These are phyloP conservation scores for Benitochromis conjunctus DNA, from an alignment of 2,113 vertebrate genomes.

Conservation along the genomic window DNA sequence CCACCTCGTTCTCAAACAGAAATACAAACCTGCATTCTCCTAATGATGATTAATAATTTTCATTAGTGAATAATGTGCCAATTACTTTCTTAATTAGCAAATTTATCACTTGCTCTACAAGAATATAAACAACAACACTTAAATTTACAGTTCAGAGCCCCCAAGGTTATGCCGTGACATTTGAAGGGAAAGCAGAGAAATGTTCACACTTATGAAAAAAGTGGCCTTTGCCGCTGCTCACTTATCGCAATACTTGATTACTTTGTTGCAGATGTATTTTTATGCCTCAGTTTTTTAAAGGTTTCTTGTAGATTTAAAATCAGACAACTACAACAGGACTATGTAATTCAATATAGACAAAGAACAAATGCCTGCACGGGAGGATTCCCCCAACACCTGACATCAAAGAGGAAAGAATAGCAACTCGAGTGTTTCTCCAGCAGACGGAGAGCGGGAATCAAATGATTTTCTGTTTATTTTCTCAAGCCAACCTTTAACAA, in stretches of 20 bases:
- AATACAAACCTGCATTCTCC: neutral
- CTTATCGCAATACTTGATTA: neutral
- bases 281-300: neutral
- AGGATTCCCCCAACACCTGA: neutral
- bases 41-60: neutral
- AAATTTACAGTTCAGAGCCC: neutral
- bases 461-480: slow-evolving; percentile 36
- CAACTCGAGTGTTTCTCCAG: neutral
- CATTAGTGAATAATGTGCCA: neutral
- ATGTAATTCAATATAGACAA: neutral
- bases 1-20: neutral
- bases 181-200: neutral
- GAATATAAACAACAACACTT: neutral
- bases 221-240: neutral
- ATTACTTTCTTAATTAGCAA: neutral
- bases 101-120: neutral
- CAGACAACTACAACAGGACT: neutral
- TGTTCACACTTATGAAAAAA: neutral
- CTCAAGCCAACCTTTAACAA: slow-evolving; percentile 56
- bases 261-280: neutral
- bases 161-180: neutral
- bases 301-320: neutral
- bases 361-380: neutral
- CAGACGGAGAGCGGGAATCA: neutral
- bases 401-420: neutral